A percentile compares a stretch with the other conserved stretches of the same genome.
Conservation (phyloP, 2,113 vertebrate species). For the Pyxicephalus adspersus region DNA sequence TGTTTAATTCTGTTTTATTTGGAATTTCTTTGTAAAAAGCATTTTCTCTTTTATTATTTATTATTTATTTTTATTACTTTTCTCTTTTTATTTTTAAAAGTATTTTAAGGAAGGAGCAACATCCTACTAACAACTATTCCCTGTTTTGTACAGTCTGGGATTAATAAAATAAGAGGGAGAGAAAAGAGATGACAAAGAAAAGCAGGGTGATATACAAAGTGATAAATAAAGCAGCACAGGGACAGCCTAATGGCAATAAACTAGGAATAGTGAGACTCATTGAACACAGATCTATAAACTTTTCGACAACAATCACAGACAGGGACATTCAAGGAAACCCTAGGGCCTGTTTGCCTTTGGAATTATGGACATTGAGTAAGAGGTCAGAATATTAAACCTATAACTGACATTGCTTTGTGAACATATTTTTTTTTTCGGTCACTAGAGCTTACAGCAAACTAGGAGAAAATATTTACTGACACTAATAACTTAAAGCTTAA, state of each 20-base stretch:
- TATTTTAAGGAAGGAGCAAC: not conserved
- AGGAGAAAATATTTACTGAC: not conserved
- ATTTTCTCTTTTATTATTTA: not conserved
- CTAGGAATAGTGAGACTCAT: not conserved
- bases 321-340: conserved; percentile 24
- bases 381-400: conserved; percentile 48
- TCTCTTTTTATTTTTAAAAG: too few relatives aligned
- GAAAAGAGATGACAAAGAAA: conserved; percentile 37
- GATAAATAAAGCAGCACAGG: conserved; percentile 32
- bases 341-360: conserved; percentile 10
- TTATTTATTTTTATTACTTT: too few relatives aligned
- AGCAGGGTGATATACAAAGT: conserved; percentile 40
- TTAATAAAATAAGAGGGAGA: conserved; percentile 36
- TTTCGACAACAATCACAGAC: conserved; percentile 15
- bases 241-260: conserved; percentile 34
- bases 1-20: too few relatives aligned
- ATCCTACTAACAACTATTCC: not conserved
- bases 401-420: conserved; percentile 23
- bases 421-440: conserved; percentile 1
- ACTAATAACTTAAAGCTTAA: too few relatives aligned
- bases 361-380: conserved; percentile 20
- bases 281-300: conserved; percentile 39
- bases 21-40: not conserved
- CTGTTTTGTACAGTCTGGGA: conserved; percentile 4
- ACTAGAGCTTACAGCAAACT: not conserved